Conservation (phyloP, 2,888 invertebrate genomes). For the Acronicta aceris region DNA sequence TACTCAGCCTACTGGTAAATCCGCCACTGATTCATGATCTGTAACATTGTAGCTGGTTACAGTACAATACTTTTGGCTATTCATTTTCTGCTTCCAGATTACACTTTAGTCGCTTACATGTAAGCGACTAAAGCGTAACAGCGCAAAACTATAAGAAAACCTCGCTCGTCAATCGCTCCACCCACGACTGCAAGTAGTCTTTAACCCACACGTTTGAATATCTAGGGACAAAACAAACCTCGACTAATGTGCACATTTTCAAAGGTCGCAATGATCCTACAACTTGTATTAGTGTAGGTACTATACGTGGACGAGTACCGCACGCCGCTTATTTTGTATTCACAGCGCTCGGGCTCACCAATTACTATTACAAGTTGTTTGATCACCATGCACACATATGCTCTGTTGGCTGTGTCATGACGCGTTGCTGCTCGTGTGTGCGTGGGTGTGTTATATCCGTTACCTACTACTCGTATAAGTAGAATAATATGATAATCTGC, state of each 20-base stretch:
- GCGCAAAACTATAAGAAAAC: too few species aligned
- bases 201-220: not conserved
- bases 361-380: not conserved
- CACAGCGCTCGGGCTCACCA: not conserved
- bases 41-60: too few species aligned
- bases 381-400: too few species aligned
- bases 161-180: too few species aligned
- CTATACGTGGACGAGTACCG: not conserved
- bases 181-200: too few species aligned
- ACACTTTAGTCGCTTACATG: too few species aligned
- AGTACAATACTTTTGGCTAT: too few species aligned
- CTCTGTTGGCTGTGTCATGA: too few species aligned
- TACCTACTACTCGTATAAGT: conserved; percentile 4
- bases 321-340: not conserved
- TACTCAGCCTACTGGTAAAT: too few species aligned
- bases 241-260: not conserved
- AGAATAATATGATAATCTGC: not conserved
- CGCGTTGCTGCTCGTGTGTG: not conserved
- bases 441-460: not conserved
- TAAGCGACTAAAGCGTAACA: too few species aligned
- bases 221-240: not conserved
- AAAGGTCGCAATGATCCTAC: not conserved
- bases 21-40: too few species aligned
- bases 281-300: not conserved
- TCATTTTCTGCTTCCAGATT: too few species aligned